These are phyloP conservation scores for Danio tinwini DNA, from an alignment of 2,797 vertebrate species.

Conservation along the genomic window DNA sequence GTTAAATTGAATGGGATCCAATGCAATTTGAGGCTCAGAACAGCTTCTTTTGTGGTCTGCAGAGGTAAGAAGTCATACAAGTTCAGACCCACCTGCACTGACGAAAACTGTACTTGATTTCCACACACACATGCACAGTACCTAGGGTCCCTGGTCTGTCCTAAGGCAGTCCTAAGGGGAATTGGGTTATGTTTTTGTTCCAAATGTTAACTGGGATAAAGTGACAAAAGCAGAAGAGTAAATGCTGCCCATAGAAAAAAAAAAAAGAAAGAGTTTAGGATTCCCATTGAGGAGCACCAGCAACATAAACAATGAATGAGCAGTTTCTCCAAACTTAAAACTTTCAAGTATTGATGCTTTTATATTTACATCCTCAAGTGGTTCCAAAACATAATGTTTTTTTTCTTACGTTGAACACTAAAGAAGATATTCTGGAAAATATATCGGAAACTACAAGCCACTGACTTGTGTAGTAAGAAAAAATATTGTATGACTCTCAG, in stretches of 20 bases:
- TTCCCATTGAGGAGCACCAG: background rate
- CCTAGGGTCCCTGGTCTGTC: background rate
- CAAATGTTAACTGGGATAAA: constrained; percentile 14
- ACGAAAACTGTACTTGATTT: background rate
- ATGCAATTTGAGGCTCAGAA: background rate
- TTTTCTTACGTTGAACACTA: too few species aligned
- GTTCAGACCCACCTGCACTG: too few species aligned
- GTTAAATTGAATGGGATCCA: background rate
- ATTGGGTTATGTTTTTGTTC: constrained; percentile 12
- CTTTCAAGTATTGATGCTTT: background rate
- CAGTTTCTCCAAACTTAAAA: background rate
- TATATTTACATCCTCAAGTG: background rate
- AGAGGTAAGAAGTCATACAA: background rate
- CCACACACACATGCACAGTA: background rate
- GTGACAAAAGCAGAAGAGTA: constrained; percentile 19
- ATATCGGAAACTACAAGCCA: too few species aligned
- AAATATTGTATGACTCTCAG: too few species aligned
- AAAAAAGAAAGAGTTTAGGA: background rate
- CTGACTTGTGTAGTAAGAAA: too few species aligned
- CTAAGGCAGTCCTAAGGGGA: background rate
- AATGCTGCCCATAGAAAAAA: constrained; percentile 1
- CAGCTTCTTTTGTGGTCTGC: background rate
- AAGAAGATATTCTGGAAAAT: too few species aligned
- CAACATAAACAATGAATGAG: background rate
- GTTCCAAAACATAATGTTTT: too few species aligned